Base-by-base conservation (phyloP, 2,888 invertebrate genomes). In the Dolomedes plantarius region DNA sequence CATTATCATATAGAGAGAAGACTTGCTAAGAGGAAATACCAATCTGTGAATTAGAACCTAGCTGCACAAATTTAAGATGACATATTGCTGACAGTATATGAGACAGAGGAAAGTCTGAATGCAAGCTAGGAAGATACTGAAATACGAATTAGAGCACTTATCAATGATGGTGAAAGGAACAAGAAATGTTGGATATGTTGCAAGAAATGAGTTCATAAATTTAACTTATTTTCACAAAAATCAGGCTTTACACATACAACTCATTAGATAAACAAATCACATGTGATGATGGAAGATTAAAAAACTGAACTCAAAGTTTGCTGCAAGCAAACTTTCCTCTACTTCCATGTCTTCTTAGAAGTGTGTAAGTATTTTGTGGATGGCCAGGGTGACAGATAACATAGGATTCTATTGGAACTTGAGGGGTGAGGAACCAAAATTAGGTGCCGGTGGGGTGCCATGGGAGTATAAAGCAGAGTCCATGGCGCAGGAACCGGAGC, bases 361-460 rank as follows among this genome's bases (percentile, higher is more conserved):
- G 28, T 82, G 72, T 73, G 50, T 65, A 77, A 65, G 46, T 67
- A 69, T 67, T n/a, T 67, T 19, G 64, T 80, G 86, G 86, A 86
- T 86, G 86, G 86, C 86, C 73, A 86, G 86, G 86, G 79, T 86
- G 86, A 76, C 28, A 65, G 50, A 69, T 56, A 69, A 75, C 69
- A 72, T 13, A 81, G 46, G 46, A 72, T 72, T 74, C 86, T 86
- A 86, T 73, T 86, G 80, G 80, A 86, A 86, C 86, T 86, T 86
- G 31, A 86, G 76, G 75, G 86, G 86, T 71, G 86, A 86, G 86
- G 86, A 86, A 80, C 86, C 80, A 80, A 86, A 86, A 80, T 77
- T 78, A 39, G 86, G 75, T 80, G 86, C 75, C 28, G 86, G 72
- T 11, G 86, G 80, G 41, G 86, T 80, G 65, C 75, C 76, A 74